Base-by-base conservation (phyloP, 2,113 vertebrate genomes). In the Phrynosoma blainvillii region DNA sequence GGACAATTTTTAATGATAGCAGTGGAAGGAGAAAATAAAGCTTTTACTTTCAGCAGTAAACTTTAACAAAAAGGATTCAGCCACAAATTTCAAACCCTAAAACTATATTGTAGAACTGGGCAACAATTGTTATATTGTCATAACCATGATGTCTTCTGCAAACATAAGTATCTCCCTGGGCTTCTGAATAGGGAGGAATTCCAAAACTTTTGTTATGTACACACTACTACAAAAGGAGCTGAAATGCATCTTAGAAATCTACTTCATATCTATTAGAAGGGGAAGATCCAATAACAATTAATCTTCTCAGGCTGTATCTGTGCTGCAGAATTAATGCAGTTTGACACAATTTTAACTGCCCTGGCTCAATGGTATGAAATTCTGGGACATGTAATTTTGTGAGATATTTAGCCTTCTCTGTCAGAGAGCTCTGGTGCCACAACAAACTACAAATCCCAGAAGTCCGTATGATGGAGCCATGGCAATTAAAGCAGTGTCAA, bases 81-180 rank as follows among this genome's bases (percentile, higher is more conserved):
- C 71, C 80, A 12, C 32, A 84, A 47, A 42, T 85, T 92, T 73
- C 80, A 32, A 90, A 70, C 81, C 81, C 54, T 86, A 82, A 66
- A 88, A 84, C 16, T 78, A 86, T 85, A 79, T 84, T 40, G n/a
- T 25, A 59, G 16, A 74, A 36, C 10, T 6, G 32, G 8, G 21
- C 32, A 56, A 74, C 32, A 32, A 59, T 52, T 36, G 16, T 59
- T 36, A 36, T 42, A 8, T 76, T 54, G 68, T 42, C 7, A 76
- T 76, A 59, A 27, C 23, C 3, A 20, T 47, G 13, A 30, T 71
- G 6, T 13, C 25, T 52, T 62, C 47, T 16, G 4, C 23, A 40
- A 23, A 62, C 14, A 42, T 27, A 4, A 71, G 16, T 54, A 42
- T 59, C 54, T 59, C 6, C 16, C 54, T 74, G 52, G 4, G 23